Evolutionary conservation across 2,888 invertebrate genomes (phyloP), one percentile per base, ranked within the genome.

Genomic region (Conistra vaccinii): DNA sequence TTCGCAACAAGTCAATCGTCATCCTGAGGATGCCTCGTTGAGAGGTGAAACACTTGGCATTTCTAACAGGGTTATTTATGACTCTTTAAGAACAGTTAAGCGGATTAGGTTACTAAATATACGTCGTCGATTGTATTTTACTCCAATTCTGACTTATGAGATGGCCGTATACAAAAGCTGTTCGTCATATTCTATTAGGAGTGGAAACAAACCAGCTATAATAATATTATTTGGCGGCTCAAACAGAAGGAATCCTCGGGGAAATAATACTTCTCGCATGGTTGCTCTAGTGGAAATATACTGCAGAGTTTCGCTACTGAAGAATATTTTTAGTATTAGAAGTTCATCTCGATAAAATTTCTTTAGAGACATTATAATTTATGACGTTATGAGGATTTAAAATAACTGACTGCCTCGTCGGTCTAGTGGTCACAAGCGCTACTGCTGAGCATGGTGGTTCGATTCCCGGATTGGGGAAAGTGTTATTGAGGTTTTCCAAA

Each of bases 181-280:
- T 51, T 72, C 14, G 35, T 51, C 20, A 12, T 81, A 57, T 71
- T 84, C 62, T 51, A 72, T 72, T 76, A 76, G 60, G 42, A 69
- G 69, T 45, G 55, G 23, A 67, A 76, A 65, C 65, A 65, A 69
- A 32, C 57, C 32, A 53, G 70, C 45, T 53, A 23, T 57, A 53
- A 69, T 35, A 53, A 69, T 35, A 85, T 71, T 67, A 84, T 81
- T 80, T 35, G 61, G 58, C 26, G 53, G 51, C 17, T 62, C 48
- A 51, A 71, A 69, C 55, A 17, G 57, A 32, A 57, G n/a, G 7
- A 58, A 62, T 35, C 77, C 66, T 29, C 14, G 6, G 85, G 82
- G 82, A 81, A 81, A 85, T 85, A 57, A 67, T 53, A 26, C 39
- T 66, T 29, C 67, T 23, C 57, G 74, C 65, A 35, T 67, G 80